Base-by-base conservation (phyloP, 2,888 invertebrate genomes). In the Ormyrus labotus region DNA sequence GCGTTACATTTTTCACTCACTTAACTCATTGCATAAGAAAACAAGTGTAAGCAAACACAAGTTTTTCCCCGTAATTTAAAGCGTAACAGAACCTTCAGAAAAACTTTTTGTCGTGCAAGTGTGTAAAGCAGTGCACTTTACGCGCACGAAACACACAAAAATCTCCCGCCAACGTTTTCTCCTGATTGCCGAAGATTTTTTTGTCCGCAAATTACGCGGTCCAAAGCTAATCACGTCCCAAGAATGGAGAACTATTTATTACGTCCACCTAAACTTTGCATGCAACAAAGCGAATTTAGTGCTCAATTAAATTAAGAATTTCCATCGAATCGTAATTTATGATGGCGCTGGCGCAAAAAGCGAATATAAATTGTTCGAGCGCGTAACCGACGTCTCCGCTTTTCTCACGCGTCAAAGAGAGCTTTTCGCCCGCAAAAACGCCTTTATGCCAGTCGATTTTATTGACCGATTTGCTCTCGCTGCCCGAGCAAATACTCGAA, bases 221-320 rank as follows among this genome's bases (percentile, higher is more conserved):
- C 19, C 55, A 6, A n/a, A 34, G 51, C 34, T 50, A 74, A 74
- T 67, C 67, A 60, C 8, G 11, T 65, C 67, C 65, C 58, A 48
- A 57, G 48, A 48, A 50, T 65, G 58, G 58, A 60, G 19, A 58
- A 65, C 45, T 47, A 64, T 67, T 67, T 58, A 60, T 51, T 58
- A 9, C 74, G 58, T 51, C 51, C 50, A 51, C 58, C 67, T 67
- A 67, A 74, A 51, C 58, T 74, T 58, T 51, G 53, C 60, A 60
- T 57, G 60, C 50, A 8, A 47, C 50, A 61, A 11, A 63, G 60
- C 65, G 65, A 71, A 78, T 78, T 78, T 67, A 78, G 47, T 78
- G 60, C 60, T 60, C 78, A 71, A 78, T 78, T 78, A 78, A 78
- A 78, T 78, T 72, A 72, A 78, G 71, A 71, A 65, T 72, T 67